Percentiles rank a stretch among this genome's conserved stretches.
Conservation (phyloP, 2,888 invertebrate genomes). For the Brachynemurus nebulosus region DNA sequence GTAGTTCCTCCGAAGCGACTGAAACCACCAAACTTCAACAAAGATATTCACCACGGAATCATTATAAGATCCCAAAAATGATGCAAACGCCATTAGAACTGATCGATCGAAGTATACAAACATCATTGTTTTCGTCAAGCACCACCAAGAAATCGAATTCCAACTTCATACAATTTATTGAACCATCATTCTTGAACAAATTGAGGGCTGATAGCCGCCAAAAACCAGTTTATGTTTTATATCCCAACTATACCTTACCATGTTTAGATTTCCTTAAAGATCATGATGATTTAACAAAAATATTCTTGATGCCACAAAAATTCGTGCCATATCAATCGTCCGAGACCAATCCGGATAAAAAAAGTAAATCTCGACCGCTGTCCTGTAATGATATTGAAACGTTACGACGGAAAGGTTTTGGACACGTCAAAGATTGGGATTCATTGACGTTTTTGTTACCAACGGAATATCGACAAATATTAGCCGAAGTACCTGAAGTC, state of each 20-base stretch:
- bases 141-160: neutral
- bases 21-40: constrained; percentile 37
- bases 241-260: constrained; percentile 81
- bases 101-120: constrained; percentile 63
- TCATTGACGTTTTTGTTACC: constrained; percentile 81
- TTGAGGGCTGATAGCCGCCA: constrained; percentile 37
- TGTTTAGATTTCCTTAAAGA: constrained; percentile 67
- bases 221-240: constrained; percentile 77
- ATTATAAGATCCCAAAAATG: constrained; percentile 22
- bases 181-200: constrained; percentile 56
- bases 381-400: constrained; percentile 73
- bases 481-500: constrained; percentile 69
- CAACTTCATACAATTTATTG: constrained; percentile 42
- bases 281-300: constrained; percentile 39
- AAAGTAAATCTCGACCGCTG: constrained; percentile 41
- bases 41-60: constrained; percentile 20
- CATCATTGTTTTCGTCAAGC: constrained; percentile 35
- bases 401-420: constrained; percentile 63
- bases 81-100: constrained; percentile 41
- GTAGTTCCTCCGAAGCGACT: constrained; percentile 40
- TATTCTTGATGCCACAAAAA: constrained; percentile 60
- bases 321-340: constrained; percentile 15
- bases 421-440: constrained; percentile 87
- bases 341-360: constrained; percentile 17
- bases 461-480: constrained; percentile 61